Base-by-base conservation (phyloP, 2,797 vertebrate species). In the Lagocephalus sceleratus region DNA sequence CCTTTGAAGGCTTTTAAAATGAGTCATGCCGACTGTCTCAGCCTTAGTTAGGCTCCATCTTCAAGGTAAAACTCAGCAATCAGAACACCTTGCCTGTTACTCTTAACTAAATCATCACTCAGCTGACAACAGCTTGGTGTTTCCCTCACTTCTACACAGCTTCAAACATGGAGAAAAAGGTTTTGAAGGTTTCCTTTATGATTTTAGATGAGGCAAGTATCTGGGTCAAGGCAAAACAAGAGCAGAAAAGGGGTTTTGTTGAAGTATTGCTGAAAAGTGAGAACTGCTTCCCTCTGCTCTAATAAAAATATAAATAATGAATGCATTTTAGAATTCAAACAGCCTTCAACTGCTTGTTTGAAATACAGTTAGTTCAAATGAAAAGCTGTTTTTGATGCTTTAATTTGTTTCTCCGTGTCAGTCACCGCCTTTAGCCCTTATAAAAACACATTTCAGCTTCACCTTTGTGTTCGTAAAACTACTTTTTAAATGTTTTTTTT, bases 21-120 rank as follows among this genome's bases (percentile, higher is more conserved):
- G 73, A 83, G 78, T 70, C 67, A 83, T 62, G 72, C 77, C 78
- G 58, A 67, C 75, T 76, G 86, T 76, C 76, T 68, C 71, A 60
- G 71, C 71, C 62, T 22, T 35, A 61, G 76, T 85, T 79, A 85
- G 76, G 78, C 74, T 48, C 45, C 71, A 71, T 81, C 72, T 73
- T 57, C 14, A 51, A 47, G 23, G 75, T 82, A 82, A 85, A 75
- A 79, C 82, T 67, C 70, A 66, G 78, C 82, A 82, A 87, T 87
- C 84, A 82, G 78, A 73, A 71, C 78, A 82, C 76, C 73, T 78
- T 67, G 57, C 76, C 75, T 43, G 70, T 70, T 71, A 9, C 60
- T 56, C 71, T 79, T 84, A 85, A 87, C 85, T 83, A 83, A 84
- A 83, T 87, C 84, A 81, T 84, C 82, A 63, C 67, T 87, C 76